Conservation (phyloP, 2,113 vertebrate genomes). For the Triplophysa siluroides region DNA sequence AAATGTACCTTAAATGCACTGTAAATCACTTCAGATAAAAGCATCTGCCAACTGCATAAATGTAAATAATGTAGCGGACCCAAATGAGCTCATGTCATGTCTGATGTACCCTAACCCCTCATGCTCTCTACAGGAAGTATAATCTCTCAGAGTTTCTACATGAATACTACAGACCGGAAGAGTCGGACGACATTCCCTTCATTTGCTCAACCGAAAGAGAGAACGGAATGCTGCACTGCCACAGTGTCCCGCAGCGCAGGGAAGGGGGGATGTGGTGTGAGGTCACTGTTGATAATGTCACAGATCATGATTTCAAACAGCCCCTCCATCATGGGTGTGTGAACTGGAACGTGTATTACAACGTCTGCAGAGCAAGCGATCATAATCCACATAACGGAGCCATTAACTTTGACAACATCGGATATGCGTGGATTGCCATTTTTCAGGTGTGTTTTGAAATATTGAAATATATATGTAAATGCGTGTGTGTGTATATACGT, state of each 20-base stretch:
- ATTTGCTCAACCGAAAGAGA: slow-evolving; percentile 91
- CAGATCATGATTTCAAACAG: not conserved
- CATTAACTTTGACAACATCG: slow-evolving; percentile 98
- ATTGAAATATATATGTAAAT: too few relatives aligned
- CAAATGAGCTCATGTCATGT: not conserved
- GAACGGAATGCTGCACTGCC: slow-evolving; percentile 93
- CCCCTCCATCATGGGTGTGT: slow-evolving; percentile 77
- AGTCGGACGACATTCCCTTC: slow-evolving; percentile 89
- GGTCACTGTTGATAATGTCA: slow-evolving; percentile 66
- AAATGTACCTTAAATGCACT: too few relatives aligned
- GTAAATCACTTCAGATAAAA: too few relatives aligned
- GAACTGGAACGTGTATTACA: slow-evolving; percentile 97
- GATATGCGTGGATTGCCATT: slow-evolving; percentile 98
- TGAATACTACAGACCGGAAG: slow-evolving; percentile 86
- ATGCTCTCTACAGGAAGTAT: slow-evolving; percentile 74
- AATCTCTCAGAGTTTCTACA: slow-evolving; percentile 85
- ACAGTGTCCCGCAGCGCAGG: slow-evolving; percentile 83
- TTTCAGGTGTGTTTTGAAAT: slow-evolving; percentile 84
- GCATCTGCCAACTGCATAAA: not conserved
- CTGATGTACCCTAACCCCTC: not conserved
- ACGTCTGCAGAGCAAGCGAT: slow-evolving; percentile 85
- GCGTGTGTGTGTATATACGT: too few relatives aligned
- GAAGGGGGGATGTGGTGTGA: slow-evolving; percentile 82
- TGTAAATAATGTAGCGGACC: not conserved
- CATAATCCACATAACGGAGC: slow-evolving; percentile 95